These are phyloP conservation scores for Syngnathoides biaculeatus DNA, from an alignment of 2,113 vertebrate species.

Conservation along the genomic window DNA sequence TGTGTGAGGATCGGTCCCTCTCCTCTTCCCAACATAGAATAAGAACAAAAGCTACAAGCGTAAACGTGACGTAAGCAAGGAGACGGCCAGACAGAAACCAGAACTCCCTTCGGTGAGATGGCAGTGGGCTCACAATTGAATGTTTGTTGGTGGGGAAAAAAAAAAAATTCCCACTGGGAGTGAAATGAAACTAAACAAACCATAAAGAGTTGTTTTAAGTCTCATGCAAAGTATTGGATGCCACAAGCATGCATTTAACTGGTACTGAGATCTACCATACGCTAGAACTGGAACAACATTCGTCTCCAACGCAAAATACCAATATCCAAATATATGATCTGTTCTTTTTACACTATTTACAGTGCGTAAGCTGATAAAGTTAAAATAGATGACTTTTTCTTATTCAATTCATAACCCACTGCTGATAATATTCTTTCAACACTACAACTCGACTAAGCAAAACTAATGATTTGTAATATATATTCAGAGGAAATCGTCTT, in stretches of 20 bases:
- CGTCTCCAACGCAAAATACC: conserved; percentile 74
- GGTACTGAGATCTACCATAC: conserved; percentile 71
- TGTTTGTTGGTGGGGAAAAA: conserved; percentile 28
- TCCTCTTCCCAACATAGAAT: conserved; percentile 40
- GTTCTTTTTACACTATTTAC: conserved; percentile 76
- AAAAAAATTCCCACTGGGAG: conserved; percentile 18
- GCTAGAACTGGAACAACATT: conserved; percentile 71
- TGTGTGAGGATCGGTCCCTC: conserved; percentile 9
- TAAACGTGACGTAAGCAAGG: conserved; percentile 39
- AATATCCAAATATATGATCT: conserved; percentile 78
- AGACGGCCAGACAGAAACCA: conserved; percentile 52
- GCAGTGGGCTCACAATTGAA: conserved; percentile 39
- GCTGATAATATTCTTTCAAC: conserved; percentile 54
- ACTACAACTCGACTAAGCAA: conserved; percentile 42
- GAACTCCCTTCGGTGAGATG: conserved; percentile 58
- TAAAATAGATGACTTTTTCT: conserved; percentile 69
- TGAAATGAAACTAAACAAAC: conserved; percentile 58
- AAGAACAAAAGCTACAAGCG: conserved; percentile 39
- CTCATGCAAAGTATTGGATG: conserved; percentile 75
- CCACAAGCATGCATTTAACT: conserved; percentile 74
- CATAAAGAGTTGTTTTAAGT: conserved; percentile 63
- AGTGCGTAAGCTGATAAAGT: conserved; percentile 70
- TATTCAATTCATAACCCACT: conserved; percentile 51
- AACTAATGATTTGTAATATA: conserved; percentile 37
- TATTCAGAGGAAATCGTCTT: conserved; percentile 51